Evolutionary conservation across 2,888 invertebrate genomes (phyloP).

Genomic region (Lagria hirta): DNA sequence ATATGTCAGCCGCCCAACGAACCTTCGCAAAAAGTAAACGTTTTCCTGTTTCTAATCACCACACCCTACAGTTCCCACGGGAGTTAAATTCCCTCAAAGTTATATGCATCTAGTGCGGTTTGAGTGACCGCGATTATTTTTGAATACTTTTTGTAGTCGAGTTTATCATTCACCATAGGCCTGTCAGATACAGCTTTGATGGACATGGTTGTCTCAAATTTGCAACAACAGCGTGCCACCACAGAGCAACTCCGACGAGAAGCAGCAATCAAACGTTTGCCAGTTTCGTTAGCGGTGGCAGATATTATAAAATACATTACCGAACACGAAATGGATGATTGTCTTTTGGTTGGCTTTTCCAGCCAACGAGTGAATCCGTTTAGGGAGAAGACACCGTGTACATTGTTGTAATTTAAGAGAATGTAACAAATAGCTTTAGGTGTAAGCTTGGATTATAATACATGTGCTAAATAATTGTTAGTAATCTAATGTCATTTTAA

Average conservation of each 20-base stretch:
- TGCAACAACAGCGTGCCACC: slow-evolving; percentile 91
- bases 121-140: slow-evolving; percentile 15
- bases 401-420: slow-evolving; percentile 70
- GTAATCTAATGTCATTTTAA: no score
- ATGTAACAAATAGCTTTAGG: no score
- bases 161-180: slow-evolving; percentile 75
- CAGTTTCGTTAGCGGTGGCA: slow-evolving; percentile 86
- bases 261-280: slow-evolving; percentile 82
- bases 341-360: slow-evolving; percentile 88
- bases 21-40: no score
- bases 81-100: no score
- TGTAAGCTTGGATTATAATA: no score
- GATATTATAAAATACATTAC: slow-evolving; percentile 89
- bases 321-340: slow-evolving; percentile 92
- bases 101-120: slow-evolving; percentile 14
- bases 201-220: slow-evolving; percentile 91
- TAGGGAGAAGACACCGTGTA: slow-evolving; percentile 89
- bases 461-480: no score
- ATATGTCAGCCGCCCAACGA: no score
- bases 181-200: slow-evolving; percentile 86
- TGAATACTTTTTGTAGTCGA: slow-evolving; percentile 1
- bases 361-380: slow-evolving; percentile 95
- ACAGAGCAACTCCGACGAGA: slow-evolving; percentile 93
- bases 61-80: no score
- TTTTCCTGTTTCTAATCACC: no score